Percentiles rank a stretch among this genome's conserved stretches.
Evolutionary conservation across 2,113 vertebrate species (phyloP).

Genomic region (Urocynchramus pylzowi): DNA sequence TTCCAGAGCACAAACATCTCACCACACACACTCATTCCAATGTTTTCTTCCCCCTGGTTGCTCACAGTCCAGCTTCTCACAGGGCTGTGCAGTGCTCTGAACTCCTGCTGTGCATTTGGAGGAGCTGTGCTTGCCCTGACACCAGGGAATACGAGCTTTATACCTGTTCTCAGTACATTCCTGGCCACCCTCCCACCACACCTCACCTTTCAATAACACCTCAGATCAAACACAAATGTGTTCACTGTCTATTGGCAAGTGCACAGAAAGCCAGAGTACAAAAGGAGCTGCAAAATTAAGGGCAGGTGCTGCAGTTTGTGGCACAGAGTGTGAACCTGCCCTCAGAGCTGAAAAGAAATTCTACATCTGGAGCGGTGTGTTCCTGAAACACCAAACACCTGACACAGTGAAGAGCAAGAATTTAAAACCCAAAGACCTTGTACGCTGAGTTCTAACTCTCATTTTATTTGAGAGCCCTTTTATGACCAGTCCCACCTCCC

Average conservation of each 20-base stretch:
- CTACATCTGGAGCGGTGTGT: not conserved
- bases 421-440: not conserved
- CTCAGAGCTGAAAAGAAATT: not conserved
- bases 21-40: not conserved
- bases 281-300: not conserved
- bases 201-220: not conserved
- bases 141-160: not conserved
- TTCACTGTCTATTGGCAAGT: not conserved
- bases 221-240: not conserved
- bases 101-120: not conserved
- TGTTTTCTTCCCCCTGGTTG: not conserved
- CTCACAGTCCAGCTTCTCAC: not conserved
- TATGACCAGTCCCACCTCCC: not conserved
- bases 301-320: not conserved
- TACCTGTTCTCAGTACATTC: not conserved
- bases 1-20: not conserved
- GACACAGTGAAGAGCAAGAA: not conserved
- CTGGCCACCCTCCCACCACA: not conserved
- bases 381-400: not conserved
- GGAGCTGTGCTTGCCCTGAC: not conserved
- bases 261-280: not conserved
- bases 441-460: not conserved
- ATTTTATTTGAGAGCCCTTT: not conserved
- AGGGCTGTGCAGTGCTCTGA: not conserved
- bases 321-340: not conserved